phyloP scores from a whole-genome alignment of 2,113 vertebrate species.

The Sorex fumeus region DNA sequence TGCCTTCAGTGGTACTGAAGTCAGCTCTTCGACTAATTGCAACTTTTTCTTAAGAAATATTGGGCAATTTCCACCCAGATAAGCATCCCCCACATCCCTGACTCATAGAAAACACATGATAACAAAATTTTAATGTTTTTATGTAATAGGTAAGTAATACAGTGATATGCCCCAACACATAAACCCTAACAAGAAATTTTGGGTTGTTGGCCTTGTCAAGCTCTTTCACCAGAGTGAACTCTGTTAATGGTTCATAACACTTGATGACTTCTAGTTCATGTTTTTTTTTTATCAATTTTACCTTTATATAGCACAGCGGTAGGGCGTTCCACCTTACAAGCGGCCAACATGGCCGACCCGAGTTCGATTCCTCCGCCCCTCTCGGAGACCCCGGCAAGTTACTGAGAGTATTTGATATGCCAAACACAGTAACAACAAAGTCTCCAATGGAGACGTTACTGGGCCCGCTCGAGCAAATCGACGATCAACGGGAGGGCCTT shows the following conservation, averaged over 20 bases:
- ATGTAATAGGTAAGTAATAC: neutral
- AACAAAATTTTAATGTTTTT: neutral
- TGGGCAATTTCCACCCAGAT: neutral
- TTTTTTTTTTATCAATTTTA: neutral
- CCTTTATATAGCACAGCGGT: too few species aligned
- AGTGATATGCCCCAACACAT: neutral
- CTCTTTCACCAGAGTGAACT: neutral
- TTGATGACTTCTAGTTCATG: neutral
- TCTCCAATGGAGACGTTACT: too few species aligned
- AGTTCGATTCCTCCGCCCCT: too few species aligned
- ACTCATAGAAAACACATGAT: neutral
- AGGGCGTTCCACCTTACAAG: too few species aligned
- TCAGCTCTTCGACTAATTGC: neutral
- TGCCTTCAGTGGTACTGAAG: neutral
- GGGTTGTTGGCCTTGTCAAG: neutral
- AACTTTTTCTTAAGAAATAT: neutral
- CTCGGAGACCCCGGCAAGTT: too few species aligned
- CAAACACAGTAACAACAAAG: too few species aligned
- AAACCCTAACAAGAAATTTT: neutral
- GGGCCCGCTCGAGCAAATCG: too few species aligned
- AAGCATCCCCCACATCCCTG: neutral
- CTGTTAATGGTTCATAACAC: neutral
- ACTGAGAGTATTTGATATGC: too few species aligned
- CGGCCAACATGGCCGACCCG: too few species aligned
- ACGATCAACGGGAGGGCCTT: too few species aligned